Base-by-base conservation (phyloP, 2,113 vertebrate genomes). In the Pachyramphus minor region DNA sequence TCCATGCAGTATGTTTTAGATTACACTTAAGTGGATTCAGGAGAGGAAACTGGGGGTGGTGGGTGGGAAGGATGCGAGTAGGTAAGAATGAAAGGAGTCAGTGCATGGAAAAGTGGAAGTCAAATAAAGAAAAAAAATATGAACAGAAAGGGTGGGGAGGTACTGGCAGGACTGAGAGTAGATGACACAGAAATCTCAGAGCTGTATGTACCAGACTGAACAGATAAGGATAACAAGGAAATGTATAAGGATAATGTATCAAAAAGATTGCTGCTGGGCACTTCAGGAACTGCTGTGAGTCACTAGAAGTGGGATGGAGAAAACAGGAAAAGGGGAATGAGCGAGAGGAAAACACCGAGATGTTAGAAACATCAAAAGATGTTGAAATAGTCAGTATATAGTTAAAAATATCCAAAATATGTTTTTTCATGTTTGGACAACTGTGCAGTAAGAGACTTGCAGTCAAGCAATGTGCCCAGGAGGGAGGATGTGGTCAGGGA, bases 1-100 rank as follows among this genome's bases (percentile, higher is more conserved):
- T 85, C 27, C 87, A 50, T 47, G 63, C 72, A 91, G 92, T 84
- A 67, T 94, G 87, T 95, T 97, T 97, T 92, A 91, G 77, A 93
- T 91, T 96, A 94, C 72, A 84, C 68, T 74, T 89, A 76, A 95
- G 90, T 93, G 77, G 87, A 92, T 96, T 96, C 90, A 88, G 72
- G 79, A 87, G 84, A 90, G 96, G 96, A 97, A 96, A 83, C 95
- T 80, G 93, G 59, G 87, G 87, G 82, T 72, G 82, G 85, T 4
- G 31, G 72, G 88, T 80, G 69, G 90, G 76, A 75, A 87, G 78
- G 69, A 84, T 18, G 1, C 0, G 2, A 90, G 75, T 58, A 87
- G 77, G 84, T 69, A 66, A 87, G 74, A 88, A 84, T 39, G 31
- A 91, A 76, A 96, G 78, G 84, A 87, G 74, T 50, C 60, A 78